These are phyloP conservation scores for Cordilura impudica DNA, from an alignment of 2,888 invertebrate species.

Conservation along the genomic window DNA sequence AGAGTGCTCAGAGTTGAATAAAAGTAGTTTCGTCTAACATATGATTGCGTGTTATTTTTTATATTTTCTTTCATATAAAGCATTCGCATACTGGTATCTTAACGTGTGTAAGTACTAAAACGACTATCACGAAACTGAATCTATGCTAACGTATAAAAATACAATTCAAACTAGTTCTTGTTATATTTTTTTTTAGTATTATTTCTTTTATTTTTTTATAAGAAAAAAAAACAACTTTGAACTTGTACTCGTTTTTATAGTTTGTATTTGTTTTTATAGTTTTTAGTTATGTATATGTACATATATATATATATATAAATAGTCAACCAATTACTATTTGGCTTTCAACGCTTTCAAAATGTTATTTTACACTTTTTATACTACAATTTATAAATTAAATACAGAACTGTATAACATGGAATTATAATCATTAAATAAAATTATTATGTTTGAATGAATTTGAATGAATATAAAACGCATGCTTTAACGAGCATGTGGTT, in stretches of 20 bases:
- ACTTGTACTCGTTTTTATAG: conserved; percentile 55
- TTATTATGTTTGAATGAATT: neutral
- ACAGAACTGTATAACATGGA: conserved; percentile 4
- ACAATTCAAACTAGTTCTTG: conserved; percentile 55
- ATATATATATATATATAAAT: conserved; percentile 6
- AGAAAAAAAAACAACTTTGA: conserved; percentile 59
- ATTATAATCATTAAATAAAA: conserved; percentile 15
- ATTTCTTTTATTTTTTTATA: conserved; percentile 4
- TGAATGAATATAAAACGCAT: neutral
- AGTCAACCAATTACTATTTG: conserved; percentile 25
- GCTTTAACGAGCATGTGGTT: conserved; percentile 8
- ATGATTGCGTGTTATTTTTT: conserved; percentile 19
- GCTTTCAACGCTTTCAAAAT: conserved; percentile 40
- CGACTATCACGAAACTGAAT: conserved; percentile 42
- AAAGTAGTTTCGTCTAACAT: neutral
- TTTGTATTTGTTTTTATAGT: conserved; percentile 7
- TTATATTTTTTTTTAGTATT: neutral
- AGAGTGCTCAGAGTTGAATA: neutral
- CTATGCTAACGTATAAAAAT: conserved; percentile 28
- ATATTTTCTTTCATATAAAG: neutral
- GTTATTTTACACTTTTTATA: conserved; percentile 10
- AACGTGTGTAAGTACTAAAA: conserved; percentile 6
- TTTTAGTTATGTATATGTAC: neutral
- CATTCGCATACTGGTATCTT: neutral
- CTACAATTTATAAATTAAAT: neutral